Evolutionary conservation across 1,140 invertebrate species (phyloP).

Genomic region (Calliphora vicina): DNA sequence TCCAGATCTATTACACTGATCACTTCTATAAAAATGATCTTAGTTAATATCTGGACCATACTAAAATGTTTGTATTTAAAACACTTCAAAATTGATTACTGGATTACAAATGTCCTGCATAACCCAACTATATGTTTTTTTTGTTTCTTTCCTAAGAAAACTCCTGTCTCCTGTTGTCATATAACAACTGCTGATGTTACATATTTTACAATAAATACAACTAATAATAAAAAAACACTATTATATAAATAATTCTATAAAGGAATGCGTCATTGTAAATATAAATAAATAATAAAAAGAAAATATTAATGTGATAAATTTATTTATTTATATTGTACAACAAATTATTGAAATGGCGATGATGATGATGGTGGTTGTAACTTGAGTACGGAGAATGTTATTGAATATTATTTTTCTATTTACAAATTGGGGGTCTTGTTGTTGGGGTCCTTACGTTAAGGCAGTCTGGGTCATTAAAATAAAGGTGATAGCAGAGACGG

Average conservation of each 20-base stretch:
- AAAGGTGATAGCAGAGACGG: too few species aligned
- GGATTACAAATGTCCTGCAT: too few species aligned
- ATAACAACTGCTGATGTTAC: background rate
- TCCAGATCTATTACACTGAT: too few species aligned
- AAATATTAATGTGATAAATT: background rate
- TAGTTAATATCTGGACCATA: too few species aligned
- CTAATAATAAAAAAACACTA: background rate
- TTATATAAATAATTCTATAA: background rate
- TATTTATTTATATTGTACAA: background rate
- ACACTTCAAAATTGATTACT: too few species aligned
- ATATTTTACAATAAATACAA: background rate
- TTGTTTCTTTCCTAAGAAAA: background rate
- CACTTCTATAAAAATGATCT: too few species aligned
- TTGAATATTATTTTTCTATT: too few species aligned
- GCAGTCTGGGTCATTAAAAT: too few species aligned
- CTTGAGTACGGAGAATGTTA: background rate
- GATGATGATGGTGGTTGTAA: background rate
- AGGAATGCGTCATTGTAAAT: background rate
- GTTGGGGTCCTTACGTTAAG: too few species aligned
- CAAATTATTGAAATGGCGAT: background rate
- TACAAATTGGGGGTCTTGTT: too few species aligned
- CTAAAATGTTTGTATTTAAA: too few species aligned
- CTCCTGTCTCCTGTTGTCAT: background rate
- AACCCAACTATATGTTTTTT: too few species aligned
- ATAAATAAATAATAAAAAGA: background rate